These are phyloP conservation scores for Ectropis crepuscularia DNA, from an alignment of 2,888 invertebrate species.

Conservation along the genomic window DNA sequence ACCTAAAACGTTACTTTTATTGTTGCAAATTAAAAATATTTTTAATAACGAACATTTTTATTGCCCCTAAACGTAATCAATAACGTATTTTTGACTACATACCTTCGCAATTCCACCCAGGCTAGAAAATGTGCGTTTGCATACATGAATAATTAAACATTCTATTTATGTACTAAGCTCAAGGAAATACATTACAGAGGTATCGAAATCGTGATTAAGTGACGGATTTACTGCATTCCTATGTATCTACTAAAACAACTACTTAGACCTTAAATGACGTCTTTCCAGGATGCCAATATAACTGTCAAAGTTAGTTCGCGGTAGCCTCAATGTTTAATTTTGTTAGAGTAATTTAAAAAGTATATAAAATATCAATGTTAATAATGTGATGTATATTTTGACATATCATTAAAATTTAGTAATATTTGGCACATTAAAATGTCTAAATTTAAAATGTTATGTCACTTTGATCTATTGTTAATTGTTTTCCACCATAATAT, in stretches of 20 bases:
- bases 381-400: no score
- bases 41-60: slow-evolving; percentile 8
- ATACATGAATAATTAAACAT: slow-evolving; percentile 46
- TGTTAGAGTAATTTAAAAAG: no score
- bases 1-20: slow-evolving; percentile 2
- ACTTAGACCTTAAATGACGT: not conserved
- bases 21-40: slow-evolving; percentile 16
- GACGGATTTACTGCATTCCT: slow-evolving; percentile 22
- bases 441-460: no score
- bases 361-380: no score
- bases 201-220: slow-evolving; percentile 41
- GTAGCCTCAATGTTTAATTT: no score
- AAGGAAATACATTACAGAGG: slow-evolving; percentile 41
- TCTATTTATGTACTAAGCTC: slow-evolving; percentile 21
- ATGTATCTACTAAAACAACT: not conserved
- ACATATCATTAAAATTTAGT: no score
- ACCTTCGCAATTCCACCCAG: slow-evolving; percentile 28
- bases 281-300: no score
- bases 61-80: not conserved
- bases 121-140: slow-evolving; percentile 43
- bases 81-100: slow-evolving; percentile 10
- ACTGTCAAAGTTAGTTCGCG: no score
- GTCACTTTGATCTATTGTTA: no score
- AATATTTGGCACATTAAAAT: no score
- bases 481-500: no score